phyloP scores from a whole-genome alignment of 2,113 vertebrate genomes.

The Colossoma macropomum region DNA sequence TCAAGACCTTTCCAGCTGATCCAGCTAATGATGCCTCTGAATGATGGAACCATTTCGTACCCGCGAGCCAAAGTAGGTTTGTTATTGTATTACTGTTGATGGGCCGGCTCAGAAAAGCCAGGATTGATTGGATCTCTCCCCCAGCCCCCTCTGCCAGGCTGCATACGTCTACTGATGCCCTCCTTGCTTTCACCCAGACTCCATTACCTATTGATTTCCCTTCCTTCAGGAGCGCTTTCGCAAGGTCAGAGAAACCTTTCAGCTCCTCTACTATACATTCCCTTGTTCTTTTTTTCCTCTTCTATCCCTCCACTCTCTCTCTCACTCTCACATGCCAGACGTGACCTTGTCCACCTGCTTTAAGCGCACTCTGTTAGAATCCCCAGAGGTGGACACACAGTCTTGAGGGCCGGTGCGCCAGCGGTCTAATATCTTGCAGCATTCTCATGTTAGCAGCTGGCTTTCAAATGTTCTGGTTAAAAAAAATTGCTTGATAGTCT shows the following conservation, averaged over 20 bases:
- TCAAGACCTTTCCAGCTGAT: background rate
- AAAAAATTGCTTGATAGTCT: background rate
- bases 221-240: constrained; percentile 61
- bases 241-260: constrained; percentile 72
- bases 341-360: constrained; percentile 53
- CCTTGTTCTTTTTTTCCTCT: constrained; percentile 14
- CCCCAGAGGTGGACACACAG: constrained; percentile 45
- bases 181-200: constrained; percentile 67
- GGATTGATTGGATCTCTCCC: constrained; percentile 62
- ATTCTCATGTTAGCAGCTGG: background rate
- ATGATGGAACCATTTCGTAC: background rate
- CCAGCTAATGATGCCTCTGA: background rate
- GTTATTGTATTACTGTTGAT: constrained; percentile 43
- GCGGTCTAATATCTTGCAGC: background rate
- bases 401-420: background rate
- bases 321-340: constrained; percentile 61
- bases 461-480: background rate
- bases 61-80: background rate
- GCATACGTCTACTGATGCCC: constrained; percentile 55
- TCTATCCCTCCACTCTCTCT: constrained; percentile 20
- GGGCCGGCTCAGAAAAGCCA: constrained; percentile 38
- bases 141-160: constrained; percentile 25
- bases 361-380: constrained; percentile 54
- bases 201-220: constrained; percentile 76
- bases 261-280: constrained; percentile 58